Base-by-base conservation (phyloP, 2,113 vertebrate genomes). In the Catharus bicknelli region DNA sequence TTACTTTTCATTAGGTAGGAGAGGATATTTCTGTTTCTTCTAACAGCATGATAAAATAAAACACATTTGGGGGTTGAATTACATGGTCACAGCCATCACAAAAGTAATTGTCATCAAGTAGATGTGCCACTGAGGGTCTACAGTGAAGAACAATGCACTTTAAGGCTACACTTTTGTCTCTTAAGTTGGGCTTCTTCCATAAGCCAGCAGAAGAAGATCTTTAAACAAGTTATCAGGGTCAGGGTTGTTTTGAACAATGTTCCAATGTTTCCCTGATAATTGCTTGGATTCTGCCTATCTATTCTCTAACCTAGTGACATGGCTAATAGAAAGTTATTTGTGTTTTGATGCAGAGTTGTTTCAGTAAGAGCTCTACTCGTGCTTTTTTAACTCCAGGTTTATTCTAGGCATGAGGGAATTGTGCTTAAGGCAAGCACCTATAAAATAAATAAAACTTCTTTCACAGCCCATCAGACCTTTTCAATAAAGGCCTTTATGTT, bases 1-100 rank as follows among this genome's bases (percentile, higher is more conserved):
- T 90, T 96, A 69, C 78, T 95, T 91, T 94, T 97, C 90, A 94
- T 91, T 96, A 95, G 96, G 95, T 54, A 78, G 50, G 64, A 95
- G 59, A 94, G 62, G 69, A 91, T 93, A 79, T 92, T 80, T 78
- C 88, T 95, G 58, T 94, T 95, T 90, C 55, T 83, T 94, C 83
- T 95, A 97, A 96, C 90, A 94, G 76, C 61, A 36, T 91, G 84
- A 95, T 96, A 95, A 97, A 97, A 97, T 95, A 93, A 96, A 96
- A 90, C 94, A 93, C 87, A 95, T 97, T 97, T 95, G 53, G 54
- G 57, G 40, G 19, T 75, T 96, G 95, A 96, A 97, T 96, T 97
- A 95, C 83, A 83, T 11, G 40, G 84, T 96, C 69, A 90, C 63
- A 91, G 62, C 63, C 80, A 76, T 68, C 73, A 97, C 90, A 96